A percentile compares a stretch with the other conserved stretches of the same genome.
Conservation (phyloP, 2,888 invertebrate species). For the Geophilus truncorum region DNA sequence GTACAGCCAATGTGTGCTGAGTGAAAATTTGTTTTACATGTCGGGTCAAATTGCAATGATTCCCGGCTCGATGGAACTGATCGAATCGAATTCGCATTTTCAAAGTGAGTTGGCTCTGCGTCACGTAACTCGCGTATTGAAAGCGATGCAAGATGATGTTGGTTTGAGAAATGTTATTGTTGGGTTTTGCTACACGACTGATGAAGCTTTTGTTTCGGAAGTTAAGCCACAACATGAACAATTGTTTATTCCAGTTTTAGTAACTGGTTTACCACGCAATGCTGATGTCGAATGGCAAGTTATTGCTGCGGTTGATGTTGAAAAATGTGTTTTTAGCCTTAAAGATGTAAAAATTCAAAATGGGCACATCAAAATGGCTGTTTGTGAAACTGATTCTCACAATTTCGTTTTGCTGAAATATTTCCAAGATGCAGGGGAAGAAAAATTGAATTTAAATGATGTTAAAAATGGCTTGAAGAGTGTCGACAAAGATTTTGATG, state of each 20-base stretch:
- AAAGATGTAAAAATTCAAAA: not conserved
- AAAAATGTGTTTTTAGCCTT: not conserved
- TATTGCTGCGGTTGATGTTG: conserved; percentile 57
- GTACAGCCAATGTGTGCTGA: conserved; percentile 86
- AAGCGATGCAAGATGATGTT: conserved; percentile 68
- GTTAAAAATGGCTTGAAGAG: not conserved
- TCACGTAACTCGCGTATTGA: conserved; percentile 75
- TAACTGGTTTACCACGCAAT: conserved; percentile 69
- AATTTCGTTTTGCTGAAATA: not conserved
- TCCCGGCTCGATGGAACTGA: conserved; percentile 69
- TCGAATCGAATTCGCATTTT: conserved; percentile 65
- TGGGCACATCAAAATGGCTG: not conserved
- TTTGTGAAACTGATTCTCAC: not conserved
- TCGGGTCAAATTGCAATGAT: conserved; percentile 90
- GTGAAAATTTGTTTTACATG: conserved; percentile 75
- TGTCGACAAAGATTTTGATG: not conserved
- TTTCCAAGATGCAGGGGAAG: not conserved
- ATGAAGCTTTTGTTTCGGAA: not conserved
- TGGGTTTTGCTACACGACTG: conserved; percentile 72
- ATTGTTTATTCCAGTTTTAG: conserved; percentile 78
- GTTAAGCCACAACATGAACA: conserved; percentile 53
- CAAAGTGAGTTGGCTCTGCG: conserved; percentile 78
- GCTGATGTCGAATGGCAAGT: conserved; percentile 90
- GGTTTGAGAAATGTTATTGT: conserved; percentile 77
- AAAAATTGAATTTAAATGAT: not conserved